Base-by-base conservation (phyloP, 2,113 vertebrate species). In the Petaurus breviceps region DNA sequence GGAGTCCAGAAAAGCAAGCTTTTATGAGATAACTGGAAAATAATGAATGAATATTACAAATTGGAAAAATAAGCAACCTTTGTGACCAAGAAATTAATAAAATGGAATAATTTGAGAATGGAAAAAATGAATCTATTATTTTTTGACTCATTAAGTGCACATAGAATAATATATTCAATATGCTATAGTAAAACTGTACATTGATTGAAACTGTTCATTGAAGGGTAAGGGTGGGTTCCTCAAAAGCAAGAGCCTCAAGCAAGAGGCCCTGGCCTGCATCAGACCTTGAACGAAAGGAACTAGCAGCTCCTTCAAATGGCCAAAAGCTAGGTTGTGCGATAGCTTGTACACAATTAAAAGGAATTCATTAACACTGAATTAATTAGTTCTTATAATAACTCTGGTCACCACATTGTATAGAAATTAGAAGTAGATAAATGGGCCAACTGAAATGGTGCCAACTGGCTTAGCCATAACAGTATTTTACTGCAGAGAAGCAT, bases 11-110 rank as follows among this genome's bases (percentile, higher is more conserved):
- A 97, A 95, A 89, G 49, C 89, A 97, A 91, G 95, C 68, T 55
- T 93, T 93, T 94, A 52, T 51, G 91, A 96, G 91, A 96, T 95
- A 95, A 96, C 91, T 92, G 68, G 95, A 51, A 95, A 95, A 95
- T 94, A 96, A 96, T 97, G 94, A 95, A 94, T 96, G 95, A 96
- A 96, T 92, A 90, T 47, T 94, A 55, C 90, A 95, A 91, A 95
- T 84, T 96, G 97, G 97, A 97, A 97, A 94, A 92, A 97, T 97
- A 94, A 97, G 92, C 94, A 92, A 97, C 91, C 94, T 97, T 96
- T 97, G 97, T 96, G 90, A 93, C 0, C 47, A 95, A 97, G 92
- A 94, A 95, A 95, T 92, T 51, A 47, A 90, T 90, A 94, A 95
- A 50, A 0, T 97, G 96, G 95, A 97, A 91, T 91, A 91, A 97